A percentile compares a stretch with the other conserved stretches of the same genome.
Evolutionary conservation across 2,113 vertebrate species (phyloP).

Genomic region (Nyctibius bracteatus): DNA sequence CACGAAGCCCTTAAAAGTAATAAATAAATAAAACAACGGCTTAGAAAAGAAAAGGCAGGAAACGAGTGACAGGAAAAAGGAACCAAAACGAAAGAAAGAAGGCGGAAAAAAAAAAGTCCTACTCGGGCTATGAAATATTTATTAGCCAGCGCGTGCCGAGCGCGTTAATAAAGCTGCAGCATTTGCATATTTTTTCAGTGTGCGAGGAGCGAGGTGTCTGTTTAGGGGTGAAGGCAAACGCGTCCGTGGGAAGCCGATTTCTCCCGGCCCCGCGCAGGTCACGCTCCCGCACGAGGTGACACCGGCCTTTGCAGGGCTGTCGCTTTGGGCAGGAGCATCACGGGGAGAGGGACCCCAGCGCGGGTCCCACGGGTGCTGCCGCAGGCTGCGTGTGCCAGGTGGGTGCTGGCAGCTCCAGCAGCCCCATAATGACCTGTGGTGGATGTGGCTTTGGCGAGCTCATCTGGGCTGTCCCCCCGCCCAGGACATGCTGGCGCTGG

Average conservation of each 20-base stretch:
- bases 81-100: slow-evolving; percentile 42
- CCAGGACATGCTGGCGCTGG: not conserved
- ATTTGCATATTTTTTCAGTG: slow-evolving; percentile 51
- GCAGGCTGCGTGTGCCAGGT: rapidly evolving
- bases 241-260: not conserved
- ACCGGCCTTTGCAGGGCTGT: rapidly evolving
- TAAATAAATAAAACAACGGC: slow-evolving; percentile 54
- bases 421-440: rapidly evolving
- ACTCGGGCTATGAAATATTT: slow-evolving; percentile 67
- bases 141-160: slow-evolving; percentile 63
- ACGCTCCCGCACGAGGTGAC: rapidly evolving
- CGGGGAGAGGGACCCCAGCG: rapidly evolving
- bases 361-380: rapidly evolving
- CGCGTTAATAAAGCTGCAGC: slow-evolving; percentile 54
- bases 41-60: slow-evolving; percentile 51
- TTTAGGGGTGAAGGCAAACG: not conserved
- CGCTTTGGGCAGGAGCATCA: not conserved
- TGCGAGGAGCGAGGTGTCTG: not conserved
- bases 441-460: not conserved
- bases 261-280: rapidly evolving
- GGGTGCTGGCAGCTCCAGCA: not conserved
- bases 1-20: slow-evolving; percentile 52
- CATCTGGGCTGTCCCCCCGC: rapidly evolving
- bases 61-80: slow-evolving; percentile 61
- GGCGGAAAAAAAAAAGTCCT: slow-evolving; percentile 38